Evolutionary conservation across 2,113 vertebrate genomes (phyloP).

Genomic region (Dryoscopus gambensis): DNA sequence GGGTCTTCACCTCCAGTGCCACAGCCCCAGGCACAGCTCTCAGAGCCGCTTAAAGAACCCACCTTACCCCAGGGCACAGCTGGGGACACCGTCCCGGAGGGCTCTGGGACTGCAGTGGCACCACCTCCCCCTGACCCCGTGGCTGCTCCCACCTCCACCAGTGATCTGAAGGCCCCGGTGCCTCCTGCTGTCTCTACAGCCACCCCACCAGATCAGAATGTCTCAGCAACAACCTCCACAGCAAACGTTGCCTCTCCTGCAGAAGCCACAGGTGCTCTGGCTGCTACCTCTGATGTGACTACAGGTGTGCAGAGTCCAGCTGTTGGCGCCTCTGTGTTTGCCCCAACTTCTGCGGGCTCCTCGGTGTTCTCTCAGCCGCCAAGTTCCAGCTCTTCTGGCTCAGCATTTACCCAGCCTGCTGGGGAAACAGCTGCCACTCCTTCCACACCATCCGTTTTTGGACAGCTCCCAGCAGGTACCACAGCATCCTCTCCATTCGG

Average conservation of each 20-base stretch:
- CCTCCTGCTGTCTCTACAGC: neutral
- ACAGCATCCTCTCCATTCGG: conserved; percentile 60
- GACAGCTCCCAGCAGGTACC: conserved; percentile 57
- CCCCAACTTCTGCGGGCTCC: conserved; percentile 29
- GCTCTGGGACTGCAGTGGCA: neutral
- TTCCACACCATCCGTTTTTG: conserved; percentile 49
- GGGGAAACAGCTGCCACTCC: conserved; percentile 20
- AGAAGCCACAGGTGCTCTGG: neutral
- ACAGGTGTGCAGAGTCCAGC: neutral
- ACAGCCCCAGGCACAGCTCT: neutral
- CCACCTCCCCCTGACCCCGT: neutral
- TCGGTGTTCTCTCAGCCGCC: conserved; percentile 55
- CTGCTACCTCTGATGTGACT: neutral
- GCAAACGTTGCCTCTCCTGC: neutral
- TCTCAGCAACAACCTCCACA: neutral
- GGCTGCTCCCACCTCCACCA: neutral
- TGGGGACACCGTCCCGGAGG: neutral
- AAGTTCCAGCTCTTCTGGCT: conserved; percentile 43
- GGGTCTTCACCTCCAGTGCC: neutral
- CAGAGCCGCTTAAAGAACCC: neutral
- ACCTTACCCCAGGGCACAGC: neutral
- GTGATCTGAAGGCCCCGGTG: neutral
- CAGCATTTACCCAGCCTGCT: conserved; percentile 70
- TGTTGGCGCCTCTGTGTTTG: conserved; percentile 21
- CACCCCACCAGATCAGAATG: neutral